These are phyloP conservation scores for Drosophila formosana DNA, from an alignment of 2,888 invertebrate species.

Conservation along the genomic window DNA sequence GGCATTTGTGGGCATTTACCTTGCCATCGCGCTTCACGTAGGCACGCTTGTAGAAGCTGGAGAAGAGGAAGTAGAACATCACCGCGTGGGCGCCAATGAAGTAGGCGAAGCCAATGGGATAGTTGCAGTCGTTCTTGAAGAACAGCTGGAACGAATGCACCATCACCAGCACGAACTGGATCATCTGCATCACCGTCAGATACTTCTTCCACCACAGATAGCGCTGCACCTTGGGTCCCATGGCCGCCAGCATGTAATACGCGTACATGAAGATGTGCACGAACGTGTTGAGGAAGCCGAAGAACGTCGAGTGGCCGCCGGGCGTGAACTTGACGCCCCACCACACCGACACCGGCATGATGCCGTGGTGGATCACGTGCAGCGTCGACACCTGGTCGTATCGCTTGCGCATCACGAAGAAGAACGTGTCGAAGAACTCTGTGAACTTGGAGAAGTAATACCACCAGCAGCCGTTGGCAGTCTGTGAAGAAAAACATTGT, in stretches of 20 bases:
- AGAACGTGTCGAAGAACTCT: conserved; percentile 96
- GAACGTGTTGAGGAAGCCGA: conserved; percentile 96
- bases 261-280: conserved; percentile 98
- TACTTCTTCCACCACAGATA: conserved; percentile 99
- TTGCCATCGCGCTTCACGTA: conserved; percentile 86
- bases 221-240: conserved; percentile 94
- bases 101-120: conserved; percentile 94
- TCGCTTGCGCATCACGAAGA: conserved; percentile 97
- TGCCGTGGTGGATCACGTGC: conserved; percentile 97
- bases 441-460: conserved; percentile 97
- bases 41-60: conserved; percentile 94
- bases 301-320: conserved; percentile 97
- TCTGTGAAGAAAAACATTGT: conserved; percentile 86
- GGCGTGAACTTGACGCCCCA: conserved; percentile 95
- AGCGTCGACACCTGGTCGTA: conserved; percentile 95
- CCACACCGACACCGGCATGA: conserved; percentile 98
- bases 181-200: conserved; percentile 95
- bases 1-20: conserved; percentile 55
- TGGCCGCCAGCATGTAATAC: conserved; percentile 95
- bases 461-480: conserved; percentile 95
- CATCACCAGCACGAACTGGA: conserved; percentile 95
- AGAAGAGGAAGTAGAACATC: conserved; percentile 96
- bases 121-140: conserved; percentile 93
- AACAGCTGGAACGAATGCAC: conserved; percentile 95
- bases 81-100: conserved; percentile 96